These are phyloP conservation scores for Aphelenchoides avenae DNA, from an alignment of 1,140 invertebrate genomes.

Conservation along the genomic window DNA sequence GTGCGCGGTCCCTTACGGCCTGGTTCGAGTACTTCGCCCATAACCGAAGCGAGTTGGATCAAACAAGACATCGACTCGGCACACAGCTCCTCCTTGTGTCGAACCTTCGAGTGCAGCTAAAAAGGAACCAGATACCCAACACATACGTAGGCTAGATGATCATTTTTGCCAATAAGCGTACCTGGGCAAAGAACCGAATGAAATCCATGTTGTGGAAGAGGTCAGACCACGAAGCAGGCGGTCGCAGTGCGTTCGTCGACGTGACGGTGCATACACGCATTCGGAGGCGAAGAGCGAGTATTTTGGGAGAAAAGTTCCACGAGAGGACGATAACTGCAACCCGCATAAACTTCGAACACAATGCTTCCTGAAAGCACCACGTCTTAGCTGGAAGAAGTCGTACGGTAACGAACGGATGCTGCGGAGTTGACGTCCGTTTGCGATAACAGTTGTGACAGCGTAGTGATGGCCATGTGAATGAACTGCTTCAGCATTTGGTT, in stretches of 20 bases:
- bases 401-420: background rate
- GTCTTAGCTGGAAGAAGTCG: background rate
- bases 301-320: conserved; percentile 31
- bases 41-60: conserved; percentile 20
- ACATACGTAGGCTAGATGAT: background rate
- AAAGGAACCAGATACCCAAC: too few species aligned
- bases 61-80: conserved; percentile 25
- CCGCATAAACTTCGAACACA: conserved; percentile 26
- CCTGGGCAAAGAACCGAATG: conserved; percentile 26
- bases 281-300: conserved; percentile 13
- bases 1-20: too few species aligned
- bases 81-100: conserved; percentile 20
- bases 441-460: conserved; percentile 21
- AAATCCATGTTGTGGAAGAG: conserved; percentile 24
- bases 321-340: conserved; percentile 22
- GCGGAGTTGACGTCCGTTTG: conserved; percentile 16
- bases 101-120: conserved; percentile 18
- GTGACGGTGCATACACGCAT: conserved; percentile 4
- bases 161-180: background rate
- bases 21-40: conserved; percentile 16
- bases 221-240: conserved; percentile 16
- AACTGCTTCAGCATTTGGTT: conserved; percentile 25
- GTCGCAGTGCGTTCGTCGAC: conserved; percentile 19
- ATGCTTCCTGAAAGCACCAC: conserved; percentile 3
- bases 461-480: conserved; percentile 15